Base-by-base conservation (phyloP, 2,113 vertebrate species). In the Ophthalmolycus amberensis region DNA sequence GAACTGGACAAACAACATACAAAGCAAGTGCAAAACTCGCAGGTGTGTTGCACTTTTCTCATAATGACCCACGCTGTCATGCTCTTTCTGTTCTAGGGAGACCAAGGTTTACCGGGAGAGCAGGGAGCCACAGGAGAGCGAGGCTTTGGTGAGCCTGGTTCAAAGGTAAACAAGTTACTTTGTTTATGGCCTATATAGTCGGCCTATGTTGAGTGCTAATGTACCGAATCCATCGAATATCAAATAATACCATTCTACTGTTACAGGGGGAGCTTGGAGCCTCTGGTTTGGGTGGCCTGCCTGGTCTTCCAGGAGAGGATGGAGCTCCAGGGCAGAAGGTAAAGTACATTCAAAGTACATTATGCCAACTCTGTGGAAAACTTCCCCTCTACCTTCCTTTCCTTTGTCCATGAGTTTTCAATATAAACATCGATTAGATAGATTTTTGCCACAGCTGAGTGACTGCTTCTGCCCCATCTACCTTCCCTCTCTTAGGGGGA, bases 301-400 rank as follows among this genome's bases (percentile, higher is more conserved):
- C 95, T 71, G 96, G 95, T 83, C 95, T 97, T 89, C 96, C 96
- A 60, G 96, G 96, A 90, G 95, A 97, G 85, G 96, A 97, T 70
- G 97, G 96, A 52, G 95, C 93, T 44, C 95, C 96, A 66, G 96
- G 96, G 72, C 96, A 96, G 91, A 97, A 97, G 95, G 96, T 96
- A 90, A 71, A 74, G 5, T 18, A 34, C 1, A 42, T 52, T 6
- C 29, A 90, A 71, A 71, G 3, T 22, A 40, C 2, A 42, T 52
- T 9, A 54, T 40, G 8, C 1, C 11, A 59, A 27, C 9, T 63
- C 16, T 66, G 9, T 27, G 12, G 9, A 68, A 80, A 74, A 29
- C 4, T 0, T 56, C 15, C 9, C 59, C 25, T 18, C 18, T 48
- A 20, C 2, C n/a, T 18, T 54, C 5, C n/a, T 25, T 44, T n/a